Evolutionary conservation across 2,888 invertebrate species (phyloP).

Genomic region (Drosophila mettleri): DNA sequence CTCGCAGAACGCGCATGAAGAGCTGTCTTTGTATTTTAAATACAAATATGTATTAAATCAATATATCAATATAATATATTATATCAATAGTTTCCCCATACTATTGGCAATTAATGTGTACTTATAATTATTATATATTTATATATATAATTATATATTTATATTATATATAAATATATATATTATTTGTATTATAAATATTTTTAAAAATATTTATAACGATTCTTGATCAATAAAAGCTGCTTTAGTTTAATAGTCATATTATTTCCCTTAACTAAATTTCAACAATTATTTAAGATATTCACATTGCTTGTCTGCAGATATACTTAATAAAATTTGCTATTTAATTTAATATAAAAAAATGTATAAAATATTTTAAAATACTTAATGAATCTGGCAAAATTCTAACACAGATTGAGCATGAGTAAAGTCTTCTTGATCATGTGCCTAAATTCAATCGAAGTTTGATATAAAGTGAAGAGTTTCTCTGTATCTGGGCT

Average conservation of each 20-base stretch:
- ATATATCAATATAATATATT: no score
- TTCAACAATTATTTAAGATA: not conserved
- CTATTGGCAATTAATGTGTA: no score
- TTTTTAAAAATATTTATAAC: not conserved
- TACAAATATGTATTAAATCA: not conserved
- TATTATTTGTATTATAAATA: not conserved
- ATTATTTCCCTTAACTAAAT: not conserved
- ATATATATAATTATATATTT: not conserved
- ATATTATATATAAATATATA: no score
- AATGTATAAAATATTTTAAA: not conserved
- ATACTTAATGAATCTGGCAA: not conserved
- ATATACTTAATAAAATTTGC: not conserved
- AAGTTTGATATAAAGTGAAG: no score
- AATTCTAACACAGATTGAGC: no score
- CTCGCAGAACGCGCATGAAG: not conserved
- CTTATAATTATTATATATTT: no score
- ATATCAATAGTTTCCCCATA: no score
- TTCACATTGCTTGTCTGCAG: fast-evolving
- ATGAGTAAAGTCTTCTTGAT: no score
- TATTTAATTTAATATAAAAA: not conserved
- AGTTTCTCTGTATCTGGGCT: no score
- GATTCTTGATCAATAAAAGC: not conserved
- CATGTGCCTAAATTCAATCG: not conserved
- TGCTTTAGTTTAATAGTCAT: not conserved
- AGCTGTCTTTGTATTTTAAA: not conserved